These are phyloP conservation scores for Bungarus multicinctus DNA, from an alignment of 2,113 vertebrate genomes.

Conservation along the genomic window DNA sequence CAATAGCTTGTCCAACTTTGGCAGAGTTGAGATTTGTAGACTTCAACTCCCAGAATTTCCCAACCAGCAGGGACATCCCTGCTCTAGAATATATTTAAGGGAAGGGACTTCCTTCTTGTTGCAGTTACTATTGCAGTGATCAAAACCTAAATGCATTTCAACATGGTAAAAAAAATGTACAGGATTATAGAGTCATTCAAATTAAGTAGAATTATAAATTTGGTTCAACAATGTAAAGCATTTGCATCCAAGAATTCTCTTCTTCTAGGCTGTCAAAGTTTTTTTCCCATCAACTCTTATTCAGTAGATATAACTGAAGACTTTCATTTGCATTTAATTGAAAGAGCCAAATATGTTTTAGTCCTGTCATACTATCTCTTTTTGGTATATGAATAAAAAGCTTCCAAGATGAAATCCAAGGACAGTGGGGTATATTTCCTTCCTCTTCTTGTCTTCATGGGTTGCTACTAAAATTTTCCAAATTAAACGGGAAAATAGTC, in stretches of 20 bases:
- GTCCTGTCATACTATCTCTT: not conserved
- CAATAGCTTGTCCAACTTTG: not conserved
- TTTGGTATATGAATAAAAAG: not conserved
- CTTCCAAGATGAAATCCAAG: not conserved
- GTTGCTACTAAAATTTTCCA: not conserved
- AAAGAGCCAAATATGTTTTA: not conserved
- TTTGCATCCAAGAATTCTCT: not conserved
- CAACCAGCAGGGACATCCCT: not conserved
- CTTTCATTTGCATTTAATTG: not conserved
- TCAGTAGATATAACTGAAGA: not conserved
- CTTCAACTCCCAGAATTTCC: not conserved
- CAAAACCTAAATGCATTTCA: not conserved
- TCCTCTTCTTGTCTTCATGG: not conserved
- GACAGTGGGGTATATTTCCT: not conserved
- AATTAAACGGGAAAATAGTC: not conserved
- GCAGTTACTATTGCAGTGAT: not conserved
- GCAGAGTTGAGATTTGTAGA: not conserved
- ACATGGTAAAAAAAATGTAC: not conserved
- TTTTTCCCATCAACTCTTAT: not conserved
- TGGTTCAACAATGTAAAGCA: not conserved
- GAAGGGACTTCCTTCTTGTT: not conserved
- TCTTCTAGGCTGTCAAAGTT: not conserved
- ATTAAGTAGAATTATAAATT: not conserved
- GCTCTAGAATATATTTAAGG: not conserved
- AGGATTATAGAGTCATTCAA: not conserved